phyloP scores from a whole-genome alignment of 2,797 vertebrate genomes.

The Salmo trutta region DNA sequence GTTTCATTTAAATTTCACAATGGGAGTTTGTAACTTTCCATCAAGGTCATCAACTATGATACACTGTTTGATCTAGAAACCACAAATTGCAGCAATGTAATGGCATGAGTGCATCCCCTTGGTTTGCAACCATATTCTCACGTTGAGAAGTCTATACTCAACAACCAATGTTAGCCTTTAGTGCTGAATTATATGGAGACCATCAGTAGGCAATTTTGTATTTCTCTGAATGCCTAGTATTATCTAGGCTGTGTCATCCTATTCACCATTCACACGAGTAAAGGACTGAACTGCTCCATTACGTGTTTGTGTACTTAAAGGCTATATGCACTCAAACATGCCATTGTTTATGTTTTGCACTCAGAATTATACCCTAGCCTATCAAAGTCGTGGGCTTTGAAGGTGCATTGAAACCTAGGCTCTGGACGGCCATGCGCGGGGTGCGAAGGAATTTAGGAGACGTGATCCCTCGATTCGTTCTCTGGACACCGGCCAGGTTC shows the following conservation, averaged over 20 bases:
- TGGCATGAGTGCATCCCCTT: not conserved
- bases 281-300: too few species aligned
- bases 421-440: slow-evolving; percentile 12
- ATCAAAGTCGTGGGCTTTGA: not conserved
- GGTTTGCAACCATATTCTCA: not conserved
- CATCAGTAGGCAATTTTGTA: too few species aligned
- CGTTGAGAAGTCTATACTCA: too few species aligned
- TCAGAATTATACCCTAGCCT: not conserved
- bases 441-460: slow-evolving; percentile 20
- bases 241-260: too few species aligned
- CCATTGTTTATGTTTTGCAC: not conserved
- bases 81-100: not conserved
- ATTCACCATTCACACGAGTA: too few species aligned
- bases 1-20: not conserved
- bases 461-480: too few species aligned
- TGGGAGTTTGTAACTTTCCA: not conserved
- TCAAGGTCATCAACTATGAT: not conserved
- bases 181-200: not conserved
- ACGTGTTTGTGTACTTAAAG: too few species aligned
- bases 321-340: not conserved
- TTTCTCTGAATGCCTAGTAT: too few species aligned
- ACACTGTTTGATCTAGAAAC: not conserved
- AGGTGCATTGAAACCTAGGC: slow-evolving; percentile 58
- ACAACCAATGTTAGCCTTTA: too few species aligned
- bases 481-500: too few species aligned